phyloP scores from a whole-genome alignment of 92 coral and sea anemone species.

The Umimayanthus kanabou region DNA sequence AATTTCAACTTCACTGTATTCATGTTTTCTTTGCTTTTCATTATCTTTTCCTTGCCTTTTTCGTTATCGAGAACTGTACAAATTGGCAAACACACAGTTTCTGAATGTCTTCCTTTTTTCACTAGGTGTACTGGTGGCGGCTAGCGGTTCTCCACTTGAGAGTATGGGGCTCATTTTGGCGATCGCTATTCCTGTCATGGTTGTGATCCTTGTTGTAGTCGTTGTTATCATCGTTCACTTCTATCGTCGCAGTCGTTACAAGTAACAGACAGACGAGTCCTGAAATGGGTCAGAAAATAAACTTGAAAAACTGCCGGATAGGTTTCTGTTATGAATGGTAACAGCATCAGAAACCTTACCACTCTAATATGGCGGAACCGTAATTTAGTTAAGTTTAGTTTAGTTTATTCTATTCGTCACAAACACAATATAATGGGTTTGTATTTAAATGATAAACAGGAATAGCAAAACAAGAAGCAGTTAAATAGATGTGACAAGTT shows the following conservation, averaged over 20 bases:
- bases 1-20: neutral
- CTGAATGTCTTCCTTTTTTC: too few relatives aligned
- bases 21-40: neutral
- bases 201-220: neutral
- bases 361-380: too few relatives aligned
- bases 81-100: neutral
- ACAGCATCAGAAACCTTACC: neutral
- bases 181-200: constrained; percentile 1
- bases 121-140: neutral
- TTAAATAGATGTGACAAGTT: too few relatives aligned
- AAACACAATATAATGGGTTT: too few relatives aligned
- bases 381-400: too few relatives aligned
- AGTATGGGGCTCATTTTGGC: neutral
- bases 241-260: neutral
- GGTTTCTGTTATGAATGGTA: neutral
- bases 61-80: too few relatives aligned
- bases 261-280: neutral
- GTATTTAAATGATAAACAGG: too few relatives aligned
- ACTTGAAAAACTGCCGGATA: neutral
- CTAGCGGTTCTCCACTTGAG: neutral
- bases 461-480: too few relatives aligned
- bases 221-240: neutral
- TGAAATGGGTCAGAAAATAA: neutral
- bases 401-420: too few relatives aligned
- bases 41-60: neutral